Percentiles rank a stretch among this genome's conserved stretches.
These are phyloP conservation scores for Bactericera cockerelli DNA, from an alignment of 1,140 invertebrate species.

Conservation along the genomic window DNA sequence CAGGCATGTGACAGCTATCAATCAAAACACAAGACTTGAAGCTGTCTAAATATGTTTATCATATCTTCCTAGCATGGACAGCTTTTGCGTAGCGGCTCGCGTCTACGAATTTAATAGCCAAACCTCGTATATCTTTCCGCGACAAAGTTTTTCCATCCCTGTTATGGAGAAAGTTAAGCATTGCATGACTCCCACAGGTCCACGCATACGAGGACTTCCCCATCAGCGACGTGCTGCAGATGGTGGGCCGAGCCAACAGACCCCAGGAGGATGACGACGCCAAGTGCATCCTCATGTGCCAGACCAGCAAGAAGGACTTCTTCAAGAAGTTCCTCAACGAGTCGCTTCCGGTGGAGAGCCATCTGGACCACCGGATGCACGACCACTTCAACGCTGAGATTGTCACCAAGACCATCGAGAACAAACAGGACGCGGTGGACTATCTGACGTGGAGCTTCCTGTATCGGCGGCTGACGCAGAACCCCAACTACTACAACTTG, in stretches of 20 bases:
- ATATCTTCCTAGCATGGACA: too few relatives aligned
- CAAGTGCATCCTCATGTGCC: constrained; percentile 93
- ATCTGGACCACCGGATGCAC: constrained; percentile 90
- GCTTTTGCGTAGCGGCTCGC: too few relatives aligned
- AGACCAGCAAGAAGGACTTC: constrained; percentile 95
- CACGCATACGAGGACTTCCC: constrained; percentile 90
- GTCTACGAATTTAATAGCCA: too few relatives aligned
- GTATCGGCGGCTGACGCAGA: constrained; percentile 91
- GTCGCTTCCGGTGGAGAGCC: constrained; percentile 92
- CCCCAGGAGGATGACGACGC: constrained; percentile 84
- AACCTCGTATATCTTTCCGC: too few relatives aligned
- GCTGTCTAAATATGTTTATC: too few relatives aligned
- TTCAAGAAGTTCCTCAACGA: constrained; percentile 98
- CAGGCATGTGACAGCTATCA: too few relatives aligned
- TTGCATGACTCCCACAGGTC: too few relatives aligned
- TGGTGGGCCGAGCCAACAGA: constrained; percentile 84
- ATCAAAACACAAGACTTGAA: too few relatives aligned
- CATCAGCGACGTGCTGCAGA: constrained; percentile 92
- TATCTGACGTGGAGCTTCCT: constrained; percentile 99
- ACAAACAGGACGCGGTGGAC: constrained; percentile 99
- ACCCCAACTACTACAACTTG: constrained; percentile 98
- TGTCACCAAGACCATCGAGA: constrained; percentile 98
- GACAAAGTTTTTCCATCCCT: too few relatives aligned
- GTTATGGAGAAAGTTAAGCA: too few relatives aligned
- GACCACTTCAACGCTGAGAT: constrained; percentile 99